Evolutionary conservation across 2,113 vertebrate species (phyloP).

Genomic region (Mandrillus leucophaeus): DNA sequence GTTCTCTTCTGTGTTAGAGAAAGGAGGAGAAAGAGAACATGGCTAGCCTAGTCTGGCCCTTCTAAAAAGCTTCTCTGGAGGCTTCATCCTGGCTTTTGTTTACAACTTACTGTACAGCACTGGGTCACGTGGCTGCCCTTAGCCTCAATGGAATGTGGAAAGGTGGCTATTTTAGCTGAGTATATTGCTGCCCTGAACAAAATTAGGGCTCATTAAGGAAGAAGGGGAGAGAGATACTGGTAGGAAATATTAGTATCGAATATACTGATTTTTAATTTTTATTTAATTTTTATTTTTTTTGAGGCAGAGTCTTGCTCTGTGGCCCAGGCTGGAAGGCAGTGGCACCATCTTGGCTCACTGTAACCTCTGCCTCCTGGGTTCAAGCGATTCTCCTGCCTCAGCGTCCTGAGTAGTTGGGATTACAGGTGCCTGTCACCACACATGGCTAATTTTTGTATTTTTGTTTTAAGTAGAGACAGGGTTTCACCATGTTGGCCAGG

Average conservation of each 20-base stretch:
- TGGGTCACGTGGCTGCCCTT: neutral
- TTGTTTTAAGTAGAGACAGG: too few relatives aligned
- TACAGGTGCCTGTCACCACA: too few relatives aligned
- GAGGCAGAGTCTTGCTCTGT: too few relatives aligned
- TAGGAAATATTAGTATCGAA: neutral
- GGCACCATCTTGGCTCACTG: too few relatives aligned
- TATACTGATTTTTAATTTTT: too few relatives aligned
- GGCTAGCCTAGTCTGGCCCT: neutral
- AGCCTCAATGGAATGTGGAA: neutral
- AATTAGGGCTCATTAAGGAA: neutral
- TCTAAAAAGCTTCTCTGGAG: neutral
- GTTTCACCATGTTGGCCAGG: too few relatives aligned
- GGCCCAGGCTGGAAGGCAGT: too few relatives aligned
- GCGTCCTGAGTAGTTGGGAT: too few relatives aligned
- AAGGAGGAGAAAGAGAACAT: neutral
- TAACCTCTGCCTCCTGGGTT: too few relatives aligned
- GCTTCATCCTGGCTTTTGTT: neutral
- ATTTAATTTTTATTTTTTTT: too few relatives aligned
- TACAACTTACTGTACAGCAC: neutral
- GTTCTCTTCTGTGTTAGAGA: neutral
- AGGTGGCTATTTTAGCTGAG: neutral
- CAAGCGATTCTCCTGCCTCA: too few relatives aligned
- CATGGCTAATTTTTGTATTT: too few relatives aligned
- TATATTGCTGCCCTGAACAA: neutral
- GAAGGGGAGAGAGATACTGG: neutral